Evolutionary conservation across 1,140 invertebrate genomes (phyloP).

Genomic region (Trachymyrmex septentrionalis): DNA sequence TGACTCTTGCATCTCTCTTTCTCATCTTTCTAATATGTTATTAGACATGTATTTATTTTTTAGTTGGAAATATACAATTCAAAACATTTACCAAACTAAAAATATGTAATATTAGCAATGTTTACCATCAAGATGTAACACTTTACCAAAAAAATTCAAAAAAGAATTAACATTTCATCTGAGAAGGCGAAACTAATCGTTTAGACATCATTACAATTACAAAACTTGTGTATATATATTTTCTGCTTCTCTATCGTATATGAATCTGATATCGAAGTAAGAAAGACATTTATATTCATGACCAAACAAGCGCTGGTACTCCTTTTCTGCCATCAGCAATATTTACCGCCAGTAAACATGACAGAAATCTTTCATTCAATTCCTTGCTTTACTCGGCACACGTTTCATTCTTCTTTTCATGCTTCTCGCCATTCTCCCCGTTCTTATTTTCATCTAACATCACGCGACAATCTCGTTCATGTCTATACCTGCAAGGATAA

Average conservation of each 20-base stretch:
- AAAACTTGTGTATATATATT: background rate
- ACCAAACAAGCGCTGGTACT: constrained; percentile 59
- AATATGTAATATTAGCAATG: background rate
- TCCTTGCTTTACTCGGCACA: background rate
- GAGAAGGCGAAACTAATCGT: constrained; percentile 17
- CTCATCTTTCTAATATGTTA: background rate
- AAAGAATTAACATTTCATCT: constrained; percentile 24
- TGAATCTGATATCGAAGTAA: constrained; percentile 38
- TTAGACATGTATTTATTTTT: background rate
- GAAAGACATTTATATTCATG: constrained; percentile 77
- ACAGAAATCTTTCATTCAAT: constrained; percentile 72
- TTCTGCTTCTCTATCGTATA: constrained; percentile 25
- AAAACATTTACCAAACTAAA: background rate
- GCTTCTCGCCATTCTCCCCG: constrained; percentile 4
- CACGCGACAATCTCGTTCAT: constrained; percentile 40
- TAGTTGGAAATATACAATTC: background rate
- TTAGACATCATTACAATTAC: constrained; percentile 18
- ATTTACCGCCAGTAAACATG: constrained; percentile 75
- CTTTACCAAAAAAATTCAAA: background rate
- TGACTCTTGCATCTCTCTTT: too few relatives aligned
- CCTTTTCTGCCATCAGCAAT: constrained; percentile 67
- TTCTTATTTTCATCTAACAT: constrained; percentile 58
- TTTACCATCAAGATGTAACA: background rate
- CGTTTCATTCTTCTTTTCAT: constrained; percentile 51
- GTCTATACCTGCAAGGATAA: constrained; percentile 21